A percentile compares a stretch with the other conserved stretches of the same genome.
Conservation (phyloP, 2,797 vertebrate genomes). For the Otus scops region DNA sequence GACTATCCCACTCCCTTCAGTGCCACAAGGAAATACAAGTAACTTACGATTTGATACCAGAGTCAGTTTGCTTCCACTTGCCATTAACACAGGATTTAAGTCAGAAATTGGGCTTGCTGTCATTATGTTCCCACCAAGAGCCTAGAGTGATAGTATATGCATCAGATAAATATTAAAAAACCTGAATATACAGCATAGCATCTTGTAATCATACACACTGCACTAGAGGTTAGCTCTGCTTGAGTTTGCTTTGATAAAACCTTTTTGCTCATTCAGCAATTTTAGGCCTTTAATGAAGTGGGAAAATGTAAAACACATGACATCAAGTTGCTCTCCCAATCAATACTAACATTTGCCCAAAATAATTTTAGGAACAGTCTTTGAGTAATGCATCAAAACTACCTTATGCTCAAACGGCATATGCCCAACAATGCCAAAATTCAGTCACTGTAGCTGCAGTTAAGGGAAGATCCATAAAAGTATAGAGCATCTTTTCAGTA, state of each 20-base stretch:
- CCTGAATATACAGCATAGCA: neutral
- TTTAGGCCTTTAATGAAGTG: neutral
- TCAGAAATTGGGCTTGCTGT: conserved; percentile 98
- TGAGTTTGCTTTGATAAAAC: neutral
- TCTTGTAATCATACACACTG: neutral
- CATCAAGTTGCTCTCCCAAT: neutral
- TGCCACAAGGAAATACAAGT: neutral
- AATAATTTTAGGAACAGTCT: neutral
- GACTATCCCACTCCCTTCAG: neutral
- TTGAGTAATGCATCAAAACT: neutral
- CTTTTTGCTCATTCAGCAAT: neutral
- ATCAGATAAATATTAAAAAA: neutral
- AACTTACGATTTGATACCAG: conserved; percentile 85
- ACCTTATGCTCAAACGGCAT: neutral
- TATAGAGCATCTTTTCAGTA: neutral
- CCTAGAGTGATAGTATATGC: conserved; percentile 72
- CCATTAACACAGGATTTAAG: conserved; percentile 95
- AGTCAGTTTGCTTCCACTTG: conserved; percentile 82
- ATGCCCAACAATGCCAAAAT: neutral
- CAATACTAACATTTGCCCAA: neutral
- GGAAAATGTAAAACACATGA: rapidly evolving
- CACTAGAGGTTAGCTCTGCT: neutral
- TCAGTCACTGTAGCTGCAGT: neutral
- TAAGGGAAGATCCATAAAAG: neutral
- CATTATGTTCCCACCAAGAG: conserved; percentile 96